These are phyloP conservation scores for Tamandua tetradactyla DNA, from an alignment of 2,797 vertebrate species.

Conservation along the genomic window DNA sequence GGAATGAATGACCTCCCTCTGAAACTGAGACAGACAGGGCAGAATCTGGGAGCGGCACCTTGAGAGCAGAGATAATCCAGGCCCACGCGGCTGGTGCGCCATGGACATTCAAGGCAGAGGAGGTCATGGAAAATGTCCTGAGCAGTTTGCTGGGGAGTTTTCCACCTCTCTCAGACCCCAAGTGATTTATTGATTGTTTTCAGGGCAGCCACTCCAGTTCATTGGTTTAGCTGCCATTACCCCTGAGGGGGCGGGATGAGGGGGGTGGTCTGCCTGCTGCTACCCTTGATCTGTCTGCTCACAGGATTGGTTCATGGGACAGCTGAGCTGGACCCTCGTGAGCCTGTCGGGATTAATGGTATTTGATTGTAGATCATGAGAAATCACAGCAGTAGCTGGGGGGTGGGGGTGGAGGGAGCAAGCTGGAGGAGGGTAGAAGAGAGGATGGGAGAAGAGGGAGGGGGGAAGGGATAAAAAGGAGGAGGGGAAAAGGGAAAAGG, in stretches of 20 bases:
- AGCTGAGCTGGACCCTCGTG: conserved; percentile 55
- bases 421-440: conserved; percentile 1
- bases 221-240: conserved; percentile 66
- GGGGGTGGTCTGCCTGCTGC: not conserved
- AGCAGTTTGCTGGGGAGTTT: conserved; percentile 59
- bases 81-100: not conserved
- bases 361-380: conserved; percentile 72
- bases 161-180: conserved; percentile 38
- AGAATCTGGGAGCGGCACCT: conserved; percentile 66
- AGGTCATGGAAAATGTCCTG: conserved; percentile 57
- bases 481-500: not conserved
- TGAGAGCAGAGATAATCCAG: conserved; percentile 54
- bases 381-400: conserved; percentile 59
- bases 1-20: conserved; percentile 74
- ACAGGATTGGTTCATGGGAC: conserved; percentile 68
- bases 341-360: conserved; percentile 58
- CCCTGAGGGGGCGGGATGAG: not conserved
- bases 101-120: conserved; percentile 36
- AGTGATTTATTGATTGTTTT: conserved; percentile 72
- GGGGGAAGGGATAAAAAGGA: not conserved
- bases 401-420: not conserved
- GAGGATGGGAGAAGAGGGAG: not conserved
- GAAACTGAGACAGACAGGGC: conserved; percentile 49
- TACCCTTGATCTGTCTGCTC: conserved; percentile 44
- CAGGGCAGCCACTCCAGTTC: conserved; percentile 57